Evolutionary conservation across 2,888 invertebrate species (phyloP), one percentile per base, ranked within the genome.

Genomic region (Hypsopygia costalis): DNA sequence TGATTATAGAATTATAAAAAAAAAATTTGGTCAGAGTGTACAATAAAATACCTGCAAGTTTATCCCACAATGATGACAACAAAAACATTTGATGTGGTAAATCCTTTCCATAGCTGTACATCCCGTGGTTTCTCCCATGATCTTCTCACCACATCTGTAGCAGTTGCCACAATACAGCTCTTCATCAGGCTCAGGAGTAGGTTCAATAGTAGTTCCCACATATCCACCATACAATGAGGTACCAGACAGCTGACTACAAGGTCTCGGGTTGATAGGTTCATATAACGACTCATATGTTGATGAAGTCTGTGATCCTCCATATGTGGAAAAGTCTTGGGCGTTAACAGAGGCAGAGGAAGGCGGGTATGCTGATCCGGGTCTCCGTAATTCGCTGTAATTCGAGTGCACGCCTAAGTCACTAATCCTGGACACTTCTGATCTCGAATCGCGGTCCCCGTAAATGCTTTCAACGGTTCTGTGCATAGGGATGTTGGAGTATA

Each of bases 41-140:
- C n/a, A n/a, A n/a, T n/a, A n/a, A n/a, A 6, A 11, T 52, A 85
- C 98, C 86, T 96, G 94, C 37, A 88, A 69, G 53, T 96, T 95
- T 33, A 95, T 94, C 50, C 94, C 94, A 81, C 98, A 99, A 47
- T 95, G 94, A 41, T 94, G 93, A 76, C 99, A 99, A 36, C 95
- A 95, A 80, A 99, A 99, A 69, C 99, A 99, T 47, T 93, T 92
- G 44, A 98, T 96, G 68, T 99, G 99, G 78, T 97, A 99, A 41
- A 98, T 94, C 77, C 97, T 95, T 63, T 98, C 97, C 96, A 99
- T 98, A 0, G 99, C 99, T 0, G 98, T 98, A 67, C 99, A 99
- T 0, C 99, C 99, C 22, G 95, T 97, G 12, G 95, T 97, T 81
- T 98, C 98, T 0, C 97, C 98, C 66, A 97, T 93, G 37, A 99